Evolutionary conservation across 1,140 invertebrate genomes (phyloP).

Genomic region (Philopotamus ludificatus): DNA sequence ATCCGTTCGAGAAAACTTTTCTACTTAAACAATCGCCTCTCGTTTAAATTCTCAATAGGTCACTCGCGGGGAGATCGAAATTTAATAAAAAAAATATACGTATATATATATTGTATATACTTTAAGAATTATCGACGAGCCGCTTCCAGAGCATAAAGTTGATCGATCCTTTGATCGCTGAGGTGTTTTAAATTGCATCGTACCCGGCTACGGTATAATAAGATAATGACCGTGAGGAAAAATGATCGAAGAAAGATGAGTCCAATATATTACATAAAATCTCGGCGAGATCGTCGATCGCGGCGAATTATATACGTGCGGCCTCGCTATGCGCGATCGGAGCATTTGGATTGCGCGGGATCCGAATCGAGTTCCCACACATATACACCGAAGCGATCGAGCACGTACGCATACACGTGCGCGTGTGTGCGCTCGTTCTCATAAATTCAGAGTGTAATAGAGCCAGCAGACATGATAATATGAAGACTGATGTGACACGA

Average conservation of each 20-base stretch:
- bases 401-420: slow-evolving; percentile 10
- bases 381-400: neutral
- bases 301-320: neutral
- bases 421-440: slow-evolving; percentile 16
- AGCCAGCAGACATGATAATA: slow-evolving; percentile 41
- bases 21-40: too few relatives aligned
- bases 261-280: too few relatives aligned
- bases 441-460: slow-evolving; percentile 41
- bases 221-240: slow-evolving; percentile 5
- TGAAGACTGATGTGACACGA: slow-evolving; percentile 42
- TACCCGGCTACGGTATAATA: slow-evolving; percentile 9
- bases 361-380: neutral
- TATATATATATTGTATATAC: too few relatives aligned
- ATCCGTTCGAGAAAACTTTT: slow-evolving; percentile 1
- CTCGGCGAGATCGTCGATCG: neutral
- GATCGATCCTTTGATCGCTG: neutral
- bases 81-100: too few relatives aligned
- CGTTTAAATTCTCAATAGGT: too few relatives aligned
- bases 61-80: too few relatives aligned
- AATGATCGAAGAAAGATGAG: too few relatives aligned
- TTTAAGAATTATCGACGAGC: too few relatives aligned
- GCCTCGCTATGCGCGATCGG: neutral
- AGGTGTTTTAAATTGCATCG: slow-evolving; percentile 11
- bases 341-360: neutral
- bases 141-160: neutral